phyloP scores from a whole-genome alignment of 2,797 vertebrate species.

The Delichon dasypus region DNA sequence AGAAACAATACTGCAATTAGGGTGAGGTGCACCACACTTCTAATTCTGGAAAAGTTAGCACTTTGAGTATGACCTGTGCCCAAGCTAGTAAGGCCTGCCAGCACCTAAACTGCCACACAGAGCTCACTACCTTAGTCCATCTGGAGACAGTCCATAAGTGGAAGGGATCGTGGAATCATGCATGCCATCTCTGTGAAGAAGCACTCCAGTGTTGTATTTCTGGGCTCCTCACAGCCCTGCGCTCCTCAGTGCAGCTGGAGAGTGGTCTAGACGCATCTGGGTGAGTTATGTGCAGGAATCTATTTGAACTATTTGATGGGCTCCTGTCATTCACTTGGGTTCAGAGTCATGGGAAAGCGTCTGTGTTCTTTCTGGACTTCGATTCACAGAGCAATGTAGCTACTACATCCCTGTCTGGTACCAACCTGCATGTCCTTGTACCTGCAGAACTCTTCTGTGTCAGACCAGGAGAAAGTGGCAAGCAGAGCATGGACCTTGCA shows the following conservation, averaged over 20 bases:
- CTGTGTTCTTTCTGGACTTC: rapidly evolving
- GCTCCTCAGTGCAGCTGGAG: not conserved
- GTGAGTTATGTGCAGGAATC: not conserved
- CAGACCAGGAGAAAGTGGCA: not conserved
- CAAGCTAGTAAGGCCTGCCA: not conserved
- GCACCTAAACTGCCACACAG: not conserved
- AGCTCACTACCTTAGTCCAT: not conserved
- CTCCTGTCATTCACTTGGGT: not conserved
- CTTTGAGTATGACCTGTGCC: rapidly evolving
- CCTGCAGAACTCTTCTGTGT: not conserved
- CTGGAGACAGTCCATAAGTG: rapidly evolving
- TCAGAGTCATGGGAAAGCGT: not conserved
- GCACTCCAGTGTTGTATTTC: not conserved
- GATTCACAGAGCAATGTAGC: not conserved
- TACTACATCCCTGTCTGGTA: not conserved
- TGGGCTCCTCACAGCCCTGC: not conserved
- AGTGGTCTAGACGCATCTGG: not conserved
- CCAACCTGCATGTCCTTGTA: too few relatives aligned
- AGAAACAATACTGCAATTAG: not conserved
- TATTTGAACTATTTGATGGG: not conserved
- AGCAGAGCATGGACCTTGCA: not conserved
- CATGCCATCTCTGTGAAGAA: not conserved
- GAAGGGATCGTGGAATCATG: not conserved
- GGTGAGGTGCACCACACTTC: not conserved
- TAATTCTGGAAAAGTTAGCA: not conserved